Conservation (phyloP, 2,113 vertebrate species). For the Burhinus bistriatus region DNA sequence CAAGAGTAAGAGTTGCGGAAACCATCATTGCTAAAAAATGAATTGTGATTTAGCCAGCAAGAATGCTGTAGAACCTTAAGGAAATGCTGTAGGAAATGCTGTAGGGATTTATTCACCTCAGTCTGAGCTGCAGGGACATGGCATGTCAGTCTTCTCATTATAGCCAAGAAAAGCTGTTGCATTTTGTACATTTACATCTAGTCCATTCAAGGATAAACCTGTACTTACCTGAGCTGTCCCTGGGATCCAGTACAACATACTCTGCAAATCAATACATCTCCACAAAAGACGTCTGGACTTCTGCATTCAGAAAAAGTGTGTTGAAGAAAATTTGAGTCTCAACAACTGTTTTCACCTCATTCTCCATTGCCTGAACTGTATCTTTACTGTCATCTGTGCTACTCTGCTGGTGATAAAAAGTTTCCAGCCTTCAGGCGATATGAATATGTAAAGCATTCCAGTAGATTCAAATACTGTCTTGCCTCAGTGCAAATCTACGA, state of each 20-base stretch:
- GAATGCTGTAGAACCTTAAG: not conserved
- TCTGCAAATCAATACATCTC: not conserved
- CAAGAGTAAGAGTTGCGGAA: not conserved
- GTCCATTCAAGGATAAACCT: not conserved
- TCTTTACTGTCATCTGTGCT: slow-evolving; percentile 39
- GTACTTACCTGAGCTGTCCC: not conserved
- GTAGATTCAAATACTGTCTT: slow-evolving; percentile 2
- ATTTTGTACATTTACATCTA: not conserved
- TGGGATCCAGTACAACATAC: not conserved
- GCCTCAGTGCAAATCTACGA: not conserved
- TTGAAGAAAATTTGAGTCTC: not conserved
- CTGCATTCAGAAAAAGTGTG: not conserved
- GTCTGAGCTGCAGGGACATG: not conserved
- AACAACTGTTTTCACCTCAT: not conserved
- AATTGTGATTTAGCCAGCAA: not conserved
- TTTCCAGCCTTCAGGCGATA: slow-evolving; percentile 14
- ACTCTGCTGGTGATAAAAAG: slow-evolving; percentile 18
- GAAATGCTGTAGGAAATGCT: not conserved
- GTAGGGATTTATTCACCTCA: not conserved
- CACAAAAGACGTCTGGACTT: not conserved
- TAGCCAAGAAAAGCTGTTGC: not conserved
- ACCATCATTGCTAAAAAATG: not conserved
- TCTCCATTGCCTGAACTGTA: slow-evolving; percentile 7
- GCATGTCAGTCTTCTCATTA: not conserved
- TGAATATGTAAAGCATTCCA: slow-evolving; percentile 49